Evolutionary conservation across 2,797 vertebrate genomes (phyloP).

Genomic region (Cuculus canorus): DNA sequence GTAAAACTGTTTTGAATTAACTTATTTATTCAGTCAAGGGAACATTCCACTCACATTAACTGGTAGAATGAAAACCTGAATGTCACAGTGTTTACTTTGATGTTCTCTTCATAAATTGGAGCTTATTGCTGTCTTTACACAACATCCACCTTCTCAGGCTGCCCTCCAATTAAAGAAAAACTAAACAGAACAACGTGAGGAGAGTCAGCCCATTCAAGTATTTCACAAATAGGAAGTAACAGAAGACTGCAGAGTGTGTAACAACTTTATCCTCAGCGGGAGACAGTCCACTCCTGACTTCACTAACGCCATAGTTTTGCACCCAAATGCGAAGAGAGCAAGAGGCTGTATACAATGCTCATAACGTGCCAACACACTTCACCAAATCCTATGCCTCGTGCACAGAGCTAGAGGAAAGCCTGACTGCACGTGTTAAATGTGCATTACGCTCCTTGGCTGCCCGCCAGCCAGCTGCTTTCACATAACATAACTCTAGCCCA

Average conservation of each 20-base stretch:
- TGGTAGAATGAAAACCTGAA: background rate
- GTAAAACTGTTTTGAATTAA: constrained; percentile 55
- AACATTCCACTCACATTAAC: constrained; percentile 1
- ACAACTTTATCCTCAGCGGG: background rate
- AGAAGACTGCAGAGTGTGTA: background rate
- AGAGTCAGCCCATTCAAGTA: background rate
- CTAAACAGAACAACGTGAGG: background rate
- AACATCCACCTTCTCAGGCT: background rate
- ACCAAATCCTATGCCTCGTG: background rate
- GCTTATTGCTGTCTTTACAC: background rate
- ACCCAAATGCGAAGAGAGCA: background rate
- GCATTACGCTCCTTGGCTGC: background rate
- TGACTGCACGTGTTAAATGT: background rate
- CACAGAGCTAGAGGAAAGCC: background rate
- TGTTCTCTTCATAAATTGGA: background rate
- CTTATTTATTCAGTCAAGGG: constrained; percentile 25
- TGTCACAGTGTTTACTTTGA: background rate
- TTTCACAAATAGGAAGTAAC: background rate
- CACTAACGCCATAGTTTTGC: background rate
- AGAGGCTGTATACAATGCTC: background rate
- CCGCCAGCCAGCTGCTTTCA: background rate
- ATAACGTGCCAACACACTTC: background rate
- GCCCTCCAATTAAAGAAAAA: background rate
- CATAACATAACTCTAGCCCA: background rate
- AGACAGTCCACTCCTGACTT: background rate